A percentile compares a stretch with the other conserved stretches of the same genome.
Conservation (phyloP, 2,888 invertebrate genomes). For the Empis livida region DNA sequence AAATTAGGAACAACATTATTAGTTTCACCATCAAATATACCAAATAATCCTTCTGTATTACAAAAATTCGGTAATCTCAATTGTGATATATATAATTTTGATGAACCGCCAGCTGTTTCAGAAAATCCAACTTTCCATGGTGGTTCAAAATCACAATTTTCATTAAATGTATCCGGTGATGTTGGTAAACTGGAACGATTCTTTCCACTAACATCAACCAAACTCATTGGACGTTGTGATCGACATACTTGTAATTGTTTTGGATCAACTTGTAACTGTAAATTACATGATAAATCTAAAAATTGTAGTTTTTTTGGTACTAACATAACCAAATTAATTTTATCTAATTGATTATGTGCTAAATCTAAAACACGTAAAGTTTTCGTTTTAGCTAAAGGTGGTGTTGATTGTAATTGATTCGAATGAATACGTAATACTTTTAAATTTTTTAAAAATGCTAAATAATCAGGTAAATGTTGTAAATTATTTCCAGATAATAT, state of each 20-base stretch:
- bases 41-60: slow-evolving; percentile 68
- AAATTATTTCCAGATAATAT: slow-evolving; percentile 72
- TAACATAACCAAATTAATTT: slow-evolving; percentile 59
- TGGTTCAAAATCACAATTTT: slow-evolving; percentile 46
- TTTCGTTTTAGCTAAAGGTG: slow-evolving; percentile 59
- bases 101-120: slow-evolving; percentile 62
- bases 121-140: slow-evolving; percentile 78
- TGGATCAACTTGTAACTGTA: slow-evolving; percentile 68
- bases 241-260: slow-evolving; percentile 67
- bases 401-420: slow-evolving; percentile 61
- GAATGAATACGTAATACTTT: slow-evolving; percentile 69
- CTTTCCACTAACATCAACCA: slow-evolving; percentile 74
- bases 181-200: slow-evolving; percentile 55
- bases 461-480: slow-evolving; percentile 59
- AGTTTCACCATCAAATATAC: slow-evolving; percentile 69
- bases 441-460: slow-evolving; percentile 56
- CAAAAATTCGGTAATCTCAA: slow-evolving; percentile 65
- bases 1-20: slow-evolving; percentile 54
- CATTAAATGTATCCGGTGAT: slow-evolving; percentile 36
- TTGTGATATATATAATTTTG: slow-evolving; percentile 65
- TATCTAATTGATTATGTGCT: slow-evolving; percentile 73
- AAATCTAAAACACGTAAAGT: slow-evolving; percentile 68
- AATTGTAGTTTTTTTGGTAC: slow-evolving; percentile 75
- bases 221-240: slow-evolving; percentile 65
- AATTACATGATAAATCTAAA: slow-evolving; percentile 72